Evolutionary conservation across 2,113 vertebrate species (phyloP), one percentile per base, ranked within the genome.

Genomic region (Piprites chloris): DNA sequence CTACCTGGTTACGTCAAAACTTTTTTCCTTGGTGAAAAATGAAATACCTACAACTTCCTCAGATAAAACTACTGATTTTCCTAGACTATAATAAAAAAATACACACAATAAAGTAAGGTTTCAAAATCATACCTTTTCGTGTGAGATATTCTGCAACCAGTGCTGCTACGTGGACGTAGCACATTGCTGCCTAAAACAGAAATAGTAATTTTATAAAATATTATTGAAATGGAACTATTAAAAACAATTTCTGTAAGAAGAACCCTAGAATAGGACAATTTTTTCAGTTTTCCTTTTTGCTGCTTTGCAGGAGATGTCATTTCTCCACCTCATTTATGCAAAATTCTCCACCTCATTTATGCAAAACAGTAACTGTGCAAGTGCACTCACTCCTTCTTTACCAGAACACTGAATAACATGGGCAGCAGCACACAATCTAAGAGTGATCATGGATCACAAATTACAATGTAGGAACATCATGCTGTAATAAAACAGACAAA

Each of bases 121-220:
- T 88, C 42, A 59, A 82, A 87, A 81, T 27, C 89, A 88, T 97
- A 99, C 99, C 99, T 98, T 99, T 99, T 89, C 99, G 98, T 50
- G 98, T 98, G 90, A 99, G 98, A 89, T 99, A 99, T 81, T 99
- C 99, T 77, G 99, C 99, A 92, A 99, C 99, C 59, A 99, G 97
- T 9, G 99, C 99, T 94, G 99, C 98, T 58, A 99, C 99, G 4
- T 99, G 99, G 67, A 99, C 98, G 21, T 99, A 99, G 92, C 99
- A 99, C 99, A 99, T 99, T 61, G 99, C 99, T 5, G 99, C 99
- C 99, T 99, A 96, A 87, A 91, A 96, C 85, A 96, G 55, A 95
- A 94, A 92, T 1, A 87, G 42, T 12, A 87, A 27, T 28, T 5
- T 87, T 74, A 66, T 9, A 85, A 76, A 71, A 55, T 7, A 52